phyloP scores from a whole-genome alignment of 1,140 invertebrate genomes.

The Arion vulgaris region DNA sequence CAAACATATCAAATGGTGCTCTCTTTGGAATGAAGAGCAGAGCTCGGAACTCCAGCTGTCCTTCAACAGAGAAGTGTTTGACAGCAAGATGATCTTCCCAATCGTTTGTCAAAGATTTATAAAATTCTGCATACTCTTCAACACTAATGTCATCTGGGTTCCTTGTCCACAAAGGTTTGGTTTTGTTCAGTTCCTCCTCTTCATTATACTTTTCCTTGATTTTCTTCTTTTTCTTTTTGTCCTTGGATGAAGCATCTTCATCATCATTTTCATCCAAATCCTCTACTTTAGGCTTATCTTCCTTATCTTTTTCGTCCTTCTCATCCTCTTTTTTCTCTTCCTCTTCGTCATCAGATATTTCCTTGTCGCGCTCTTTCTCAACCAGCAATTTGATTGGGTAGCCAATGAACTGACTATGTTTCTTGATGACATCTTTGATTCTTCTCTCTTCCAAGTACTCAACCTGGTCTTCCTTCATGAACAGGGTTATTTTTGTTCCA shows the following conservation, averaged over 20 bases:
- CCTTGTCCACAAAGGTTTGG: constrained; percentile 98
- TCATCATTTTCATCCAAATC: constrained; percentile 84
- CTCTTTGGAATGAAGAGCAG: constrained; percentile 94
- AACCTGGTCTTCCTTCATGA: constrained; percentile 92
- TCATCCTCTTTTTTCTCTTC: constrained; percentile 70
- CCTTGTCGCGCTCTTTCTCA: constrained; percentile 82
- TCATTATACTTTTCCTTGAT: constrained; percentile 99
- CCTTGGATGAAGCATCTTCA: constrained; percentile 81
- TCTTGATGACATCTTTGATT: constrained; percentile 98
- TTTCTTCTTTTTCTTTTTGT: constrained; percentile 86
- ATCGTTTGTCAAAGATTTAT: constrained; percentile 98
- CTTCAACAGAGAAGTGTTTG: constrained; percentile 99
- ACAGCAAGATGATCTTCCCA: constrained; percentile 99
- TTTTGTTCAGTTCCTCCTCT: constrained; percentile 98
- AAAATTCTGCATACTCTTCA: constrained; percentile 99
- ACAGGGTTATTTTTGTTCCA: constrained; percentile 90
- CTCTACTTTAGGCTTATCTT: constrained; percentile 87
- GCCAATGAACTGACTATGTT: constrained; percentile 99
- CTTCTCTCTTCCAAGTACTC: constrained; percentile 94
- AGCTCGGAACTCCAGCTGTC: constrained; percentile 97
- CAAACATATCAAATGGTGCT: constrained; percentile 97
- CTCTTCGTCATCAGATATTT: constrained; percentile 80
- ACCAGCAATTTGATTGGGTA: constrained; percentile 93
- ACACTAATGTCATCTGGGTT: constrained; percentile 98
- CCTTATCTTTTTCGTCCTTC: constrained; percentile 59